Conservation (phyloP, 2,888 invertebrate genomes). For the Acrocera orbiculus region DNA sequence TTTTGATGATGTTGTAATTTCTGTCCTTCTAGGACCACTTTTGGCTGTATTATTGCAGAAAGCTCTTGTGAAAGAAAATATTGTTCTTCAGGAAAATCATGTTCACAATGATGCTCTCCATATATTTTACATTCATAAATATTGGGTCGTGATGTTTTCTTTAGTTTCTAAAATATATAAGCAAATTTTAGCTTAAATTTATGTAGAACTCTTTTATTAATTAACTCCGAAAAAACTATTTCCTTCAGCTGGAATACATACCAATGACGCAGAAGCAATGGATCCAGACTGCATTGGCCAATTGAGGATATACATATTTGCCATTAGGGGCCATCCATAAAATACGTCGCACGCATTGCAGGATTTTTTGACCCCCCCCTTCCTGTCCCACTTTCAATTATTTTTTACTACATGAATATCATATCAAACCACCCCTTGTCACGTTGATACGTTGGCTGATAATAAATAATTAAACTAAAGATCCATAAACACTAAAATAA, state of each 20-base stretch:
- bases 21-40: slow-evolving; percentile 12
- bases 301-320: slow-evolving; percentile 57
- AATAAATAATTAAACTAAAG: slow-evolving; percentile 73
- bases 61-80: slow-evolving; percentile 31
- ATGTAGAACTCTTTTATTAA: too few relatives aligned
- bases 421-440: too few relatives aligned
- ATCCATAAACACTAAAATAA: slow-evolving; percentile 69
- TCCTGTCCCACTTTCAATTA: too few relatives aligned
- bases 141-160: slow-evolving; percentile 54
- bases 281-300: slow-evolving; percentile 80
- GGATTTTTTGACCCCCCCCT: too few relatives aligned
- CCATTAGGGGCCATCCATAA: too few relatives aligned
- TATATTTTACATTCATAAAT: slow-evolving; percentile 58
- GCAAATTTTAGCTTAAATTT: too few relatives aligned
- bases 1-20: too few relatives aligned
- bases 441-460: slow-evolving; percentile 70
- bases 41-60: slow-evolving; percentile 15
- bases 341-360: too few relatives aligned
- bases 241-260: slow-evolving; percentile 74
- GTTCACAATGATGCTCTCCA: slow-evolving; percentile 61
- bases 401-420: too few relatives aligned
- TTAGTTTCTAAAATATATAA: too few relatives aligned
- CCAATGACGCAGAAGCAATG: slow-evolving; percentile 62
- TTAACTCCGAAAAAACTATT: slow-evolving; percentile 51
- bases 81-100: slow-evolving; percentile 36